These are phyloP conservation scores for Bombus turneri DNA, from an alignment of 1,140 invertebrate genomes.

Conservation along the genomic window DNA sequence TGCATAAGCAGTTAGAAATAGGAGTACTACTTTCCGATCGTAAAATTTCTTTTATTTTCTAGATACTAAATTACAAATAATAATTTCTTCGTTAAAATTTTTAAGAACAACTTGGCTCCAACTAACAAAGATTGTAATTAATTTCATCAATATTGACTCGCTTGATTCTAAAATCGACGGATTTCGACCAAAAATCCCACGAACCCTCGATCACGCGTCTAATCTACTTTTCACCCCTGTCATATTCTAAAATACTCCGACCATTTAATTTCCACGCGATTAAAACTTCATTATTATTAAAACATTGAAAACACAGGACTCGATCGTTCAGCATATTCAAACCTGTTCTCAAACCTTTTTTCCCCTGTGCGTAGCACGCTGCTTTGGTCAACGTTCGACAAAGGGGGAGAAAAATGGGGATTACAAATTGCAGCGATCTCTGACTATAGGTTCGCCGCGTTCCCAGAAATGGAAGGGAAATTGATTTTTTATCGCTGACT, in stretches of 20 bases:
- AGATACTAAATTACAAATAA: too few species aligned
- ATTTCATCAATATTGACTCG: too few species aligned
- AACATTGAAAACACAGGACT: not conserved
- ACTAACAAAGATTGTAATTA: too few species aligned
- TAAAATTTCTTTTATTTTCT: not conserved
- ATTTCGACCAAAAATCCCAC: too few species aligned
- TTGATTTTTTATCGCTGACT: conserved; percentile 49
- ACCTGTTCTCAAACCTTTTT: not conserved
- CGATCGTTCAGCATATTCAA: not conserved
- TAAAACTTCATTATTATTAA: not conserved
- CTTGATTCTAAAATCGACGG: too few species aligned
- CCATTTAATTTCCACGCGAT: not conserved
- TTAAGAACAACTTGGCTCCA: fast-evolving
- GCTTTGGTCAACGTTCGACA: conserved; percentile 1
- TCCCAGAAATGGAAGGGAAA: conserved; percentile 46
- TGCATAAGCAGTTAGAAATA: too few species aligned
- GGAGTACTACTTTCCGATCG: too few species aligned
- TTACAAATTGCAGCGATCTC: conserved; percentile 50
- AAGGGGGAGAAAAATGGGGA: conserved; percentile 26
- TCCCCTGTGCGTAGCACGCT: too few species aligned
- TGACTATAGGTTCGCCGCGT: conserved; percentile 16
- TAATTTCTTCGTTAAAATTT: too few species aligned
- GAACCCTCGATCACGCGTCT: too few species aligned
- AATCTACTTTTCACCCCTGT: too few species aligned
- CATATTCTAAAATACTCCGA: not conserved